Conservation (phyloP, 2,888 invertebrate species). For the Cryptocephalus moraei region DNA sequence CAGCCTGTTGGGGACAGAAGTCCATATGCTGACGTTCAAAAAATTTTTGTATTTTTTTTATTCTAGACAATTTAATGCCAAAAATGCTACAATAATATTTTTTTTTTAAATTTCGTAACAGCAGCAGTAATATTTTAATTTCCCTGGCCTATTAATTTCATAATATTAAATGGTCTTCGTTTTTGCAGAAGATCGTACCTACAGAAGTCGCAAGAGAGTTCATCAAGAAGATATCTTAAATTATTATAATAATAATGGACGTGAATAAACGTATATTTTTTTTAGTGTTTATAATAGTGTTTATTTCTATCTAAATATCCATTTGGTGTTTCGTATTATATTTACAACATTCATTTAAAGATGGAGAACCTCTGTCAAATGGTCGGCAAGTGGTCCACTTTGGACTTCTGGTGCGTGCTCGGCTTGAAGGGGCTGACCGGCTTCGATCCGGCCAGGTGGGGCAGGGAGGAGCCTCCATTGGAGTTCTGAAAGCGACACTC, state of each 20-base stretch:
- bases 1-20: too few relatives aligned
- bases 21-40: too few relatives aligned
- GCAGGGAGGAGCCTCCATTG: constrained; percentile 51
- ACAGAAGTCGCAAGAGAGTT: constrained; percentile 23
- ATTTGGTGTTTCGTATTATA: not conserved
- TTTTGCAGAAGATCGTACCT: constrained; percentile 25
- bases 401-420: constrained; percentile 34
- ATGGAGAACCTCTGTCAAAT: constrained; percentile 50
- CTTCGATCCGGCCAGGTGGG: constrained; percentile 46
- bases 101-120: too few relatives aligned
- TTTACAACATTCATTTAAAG: constrained; percentile 20
- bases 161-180: constrained; percentile 4
- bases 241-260: too few relatives aligned
- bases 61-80: not conserved
- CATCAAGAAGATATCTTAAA: constrained; percentile 20
- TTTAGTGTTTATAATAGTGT: too few relatives aligned
- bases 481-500: constrained; percentile 34
- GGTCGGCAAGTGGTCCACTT: constrained; percentile 62
- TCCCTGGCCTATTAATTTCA: too few relatives aligned
- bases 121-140: too few relatives aligned
- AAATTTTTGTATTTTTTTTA: too few relatives aligned
- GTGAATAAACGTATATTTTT: too few relatives aligned
- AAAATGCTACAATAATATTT: too few relatives aligned
- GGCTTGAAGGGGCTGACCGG: constrained; percentile 44
- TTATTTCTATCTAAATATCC: too few relatives aligned